A percentile compares a stretch with the other conserved stretches of the same genome.
phyloP scores from a whole-genome alignment of 2,888 invertebrate genomes.

The Eristalis arbustorum region DNA sequence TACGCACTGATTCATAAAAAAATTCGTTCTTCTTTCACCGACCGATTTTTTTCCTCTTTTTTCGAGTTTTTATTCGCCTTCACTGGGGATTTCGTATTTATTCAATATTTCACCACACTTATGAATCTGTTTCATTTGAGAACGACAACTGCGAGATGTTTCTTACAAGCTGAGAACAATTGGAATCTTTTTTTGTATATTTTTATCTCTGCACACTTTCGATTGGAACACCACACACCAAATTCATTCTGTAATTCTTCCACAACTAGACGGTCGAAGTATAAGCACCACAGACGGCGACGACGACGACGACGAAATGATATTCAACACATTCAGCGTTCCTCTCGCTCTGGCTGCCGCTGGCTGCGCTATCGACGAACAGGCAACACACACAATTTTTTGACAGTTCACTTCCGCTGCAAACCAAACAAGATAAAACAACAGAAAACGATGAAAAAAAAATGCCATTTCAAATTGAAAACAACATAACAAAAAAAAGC shows the following conservation, averaged over 20 bases:
- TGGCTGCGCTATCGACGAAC: slow-evolving; percentile 37
- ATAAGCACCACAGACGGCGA: slow-evolving; percentile 39
- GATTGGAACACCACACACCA: slow-evolving; percentile 46
- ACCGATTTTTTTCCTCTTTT: slow-evolving; percentile 36
- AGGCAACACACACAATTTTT: slow-evolving; percentile 57
- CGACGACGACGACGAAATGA: slow-evolving; percentile 57
- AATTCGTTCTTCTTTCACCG: slow-evolving; percentile 6
- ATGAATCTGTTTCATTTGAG: background rate
- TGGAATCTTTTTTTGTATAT: slow-evolving; percentile 39
- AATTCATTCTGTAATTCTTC: slow-evolving; percentile 61
- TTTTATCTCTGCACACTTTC: slow-evolving; percentile 53
- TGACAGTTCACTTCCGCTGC: slow-evolving; percentile 70
- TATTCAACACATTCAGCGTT: slow-evolving; percentile 59
- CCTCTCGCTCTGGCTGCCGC: slow-evolving; percentile 46
- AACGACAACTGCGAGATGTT: background rate
- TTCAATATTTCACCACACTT: background rate
- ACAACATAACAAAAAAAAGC: slow-evolving; percentile 70
- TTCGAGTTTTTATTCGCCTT: slow-evolving; percentile 5
- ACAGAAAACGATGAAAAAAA: slow-evolving; percentile 64
- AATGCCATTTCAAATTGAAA: slow-evolving; percentile 65
- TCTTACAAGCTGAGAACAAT: background rate
- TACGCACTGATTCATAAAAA: slow-evolving; percentile 71
- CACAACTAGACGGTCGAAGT: slow-evolving; percentile 62
- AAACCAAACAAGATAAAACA: slow-evolving; percentile 71
- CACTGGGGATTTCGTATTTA: background rate